A percentile compares a stretch with the other conserved stretches of the same genome.
These are phyloP conservation scores for Eulemur rubriventer DNA, from an alignment of 2,797 vertebrate genomes.

Conservation along the genomic window DNA sequence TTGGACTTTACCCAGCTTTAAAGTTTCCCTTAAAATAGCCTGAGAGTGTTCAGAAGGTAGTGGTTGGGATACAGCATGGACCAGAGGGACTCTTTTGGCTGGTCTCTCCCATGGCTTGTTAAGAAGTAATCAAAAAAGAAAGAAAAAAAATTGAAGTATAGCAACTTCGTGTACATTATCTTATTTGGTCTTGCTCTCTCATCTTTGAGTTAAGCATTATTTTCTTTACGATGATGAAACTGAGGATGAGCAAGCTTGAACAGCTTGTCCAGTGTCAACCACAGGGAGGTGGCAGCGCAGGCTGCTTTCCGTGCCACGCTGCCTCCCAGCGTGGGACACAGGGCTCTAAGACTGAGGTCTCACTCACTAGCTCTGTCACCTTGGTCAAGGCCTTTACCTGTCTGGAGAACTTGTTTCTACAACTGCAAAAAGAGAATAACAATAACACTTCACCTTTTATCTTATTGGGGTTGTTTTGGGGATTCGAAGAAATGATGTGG, in stretches of 20 bases:
- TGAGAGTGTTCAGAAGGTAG: background rate
- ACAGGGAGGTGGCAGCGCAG: background rate
- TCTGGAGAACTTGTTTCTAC: background rate
- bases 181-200: background rate
- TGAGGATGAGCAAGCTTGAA: background rate
- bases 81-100: background rate
- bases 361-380: background rate
- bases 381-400: background rate
- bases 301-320: background rate
- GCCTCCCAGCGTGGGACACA: rapidly evolving
- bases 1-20: background rate
- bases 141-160: background rate
- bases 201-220: background rate
- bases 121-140: background rate
- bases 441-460: background rate
- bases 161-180: background rate
- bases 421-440: background rate
- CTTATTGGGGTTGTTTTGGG: background rate
- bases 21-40: background rate
- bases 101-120: background rate
- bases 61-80: background rate
- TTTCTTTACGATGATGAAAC: background rate
- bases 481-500: background rate
- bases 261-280: background rate
- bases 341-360: background rate